These are phyloP conservation scores for Sternotherus odoratus DNA, from an alignment of 2,797 vertebrate genomes.

Conservation along the genomic window DNA sequence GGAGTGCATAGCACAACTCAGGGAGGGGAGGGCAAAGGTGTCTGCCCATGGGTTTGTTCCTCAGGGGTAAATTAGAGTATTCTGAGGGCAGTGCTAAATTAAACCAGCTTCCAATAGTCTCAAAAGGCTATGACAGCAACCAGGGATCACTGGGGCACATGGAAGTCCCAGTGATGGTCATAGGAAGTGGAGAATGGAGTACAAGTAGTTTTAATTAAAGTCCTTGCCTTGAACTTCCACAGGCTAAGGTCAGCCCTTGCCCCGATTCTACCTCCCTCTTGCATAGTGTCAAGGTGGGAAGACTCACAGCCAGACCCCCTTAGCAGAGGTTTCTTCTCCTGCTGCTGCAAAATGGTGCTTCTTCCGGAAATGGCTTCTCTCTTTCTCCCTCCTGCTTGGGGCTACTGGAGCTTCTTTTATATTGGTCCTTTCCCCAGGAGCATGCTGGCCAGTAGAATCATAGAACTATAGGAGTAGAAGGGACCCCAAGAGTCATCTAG, in stretches of 20 bases:
- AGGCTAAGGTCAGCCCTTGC: neutral
- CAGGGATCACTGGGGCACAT: rapidly evolving
- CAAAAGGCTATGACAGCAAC: neutral
- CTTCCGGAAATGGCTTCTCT: neutral
- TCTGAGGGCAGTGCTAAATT: neutral
- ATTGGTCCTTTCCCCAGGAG: neutral
- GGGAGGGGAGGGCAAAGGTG: neutral
- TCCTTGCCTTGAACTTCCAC: neutral
- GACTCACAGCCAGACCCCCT: neutral
- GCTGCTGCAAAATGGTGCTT: neutral
- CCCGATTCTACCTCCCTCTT: neutral
- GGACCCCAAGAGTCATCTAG: neutral
- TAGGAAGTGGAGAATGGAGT: neutral
- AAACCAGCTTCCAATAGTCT: neutral
- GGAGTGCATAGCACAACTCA: neutral
- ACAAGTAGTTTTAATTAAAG: neutral
- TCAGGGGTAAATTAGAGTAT: neutral
- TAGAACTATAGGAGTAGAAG: neutral
- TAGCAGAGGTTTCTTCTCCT: neutral
- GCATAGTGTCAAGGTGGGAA: neutral
- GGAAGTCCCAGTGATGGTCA: neutral
- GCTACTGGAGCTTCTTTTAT: neutral
- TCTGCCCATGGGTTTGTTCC: neutral
- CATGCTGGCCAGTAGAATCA: neutral
- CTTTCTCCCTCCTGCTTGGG: neutral